Base-by-base conservation (phyloP, 2,797 vertebrate genomes). In the Poecilia gillii region DNA sequence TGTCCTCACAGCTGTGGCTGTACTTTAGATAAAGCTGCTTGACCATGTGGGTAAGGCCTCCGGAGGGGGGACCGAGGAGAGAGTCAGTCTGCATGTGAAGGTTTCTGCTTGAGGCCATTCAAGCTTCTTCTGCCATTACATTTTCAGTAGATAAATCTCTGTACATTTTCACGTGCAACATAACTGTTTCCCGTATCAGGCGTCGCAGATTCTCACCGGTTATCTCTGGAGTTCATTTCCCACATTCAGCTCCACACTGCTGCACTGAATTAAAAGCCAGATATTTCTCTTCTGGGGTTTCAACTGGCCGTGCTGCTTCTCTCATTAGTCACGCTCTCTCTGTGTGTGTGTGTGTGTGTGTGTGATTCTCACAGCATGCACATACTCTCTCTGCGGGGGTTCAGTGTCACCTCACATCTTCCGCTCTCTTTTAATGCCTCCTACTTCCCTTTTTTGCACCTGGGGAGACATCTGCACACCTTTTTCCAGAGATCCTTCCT, bases 1-100 rank as follows among this genome's bases (percentile, higher is more conserved):
- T 89, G 85, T 87, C 84, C 72, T 86, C 90, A 83, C 93, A 93
- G 93, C 94, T 93, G 91, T 91, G 88, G 86, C 83, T 90, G 46
- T 75, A 86, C 86, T 91, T 80, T 78, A 82, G 83, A 83, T 75
- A 47, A 75, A 86, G 83, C 82, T 77, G 45, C 81, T 84, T 77
- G 76, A 16, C 81, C 81, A 68, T 80, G 77, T 86, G 85, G 41
- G n/a, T 81, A 78, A 66, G 87, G 85, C 88, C 87, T 16, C 68
- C 11, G 43, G 6, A 28, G 51, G 86, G 76, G 13, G 33, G 51
- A 33, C 33, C 33, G 33, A 33, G 33, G 73, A 85, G 79, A 13
- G 39, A 31, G 18, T 74, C 28, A 55, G 12, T 77, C 66, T 81
- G 72, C 0, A 3, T 59, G 6, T 73, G 70, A 20, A 49, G 72